Base-by-base conservation (phyloP, 92 coral and sea anemone genomes). In the Desmophyllum pertusum region DNA sequence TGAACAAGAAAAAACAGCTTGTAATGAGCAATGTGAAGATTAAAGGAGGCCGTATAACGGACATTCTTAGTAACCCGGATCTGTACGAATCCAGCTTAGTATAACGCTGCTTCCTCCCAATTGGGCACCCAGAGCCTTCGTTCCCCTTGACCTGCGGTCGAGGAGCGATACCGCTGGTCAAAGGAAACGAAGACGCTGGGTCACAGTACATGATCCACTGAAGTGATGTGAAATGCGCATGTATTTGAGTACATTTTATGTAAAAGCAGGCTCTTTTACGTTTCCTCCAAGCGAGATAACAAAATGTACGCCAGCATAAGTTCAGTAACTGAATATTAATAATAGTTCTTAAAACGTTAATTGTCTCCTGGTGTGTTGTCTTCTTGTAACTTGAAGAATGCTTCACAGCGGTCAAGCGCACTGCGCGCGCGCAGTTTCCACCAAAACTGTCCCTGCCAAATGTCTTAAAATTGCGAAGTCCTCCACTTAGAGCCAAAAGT, bases 31-130 rank as follows among this genome's bases (percentile, higher is more conserved):
- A 53, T 10, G 75, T 78, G 11, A 84, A 89, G 62, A 35, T 82
- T 42, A 73, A 30, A 21, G 93, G 88, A 10, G 86, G 52, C 57
- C 90, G 85, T 43, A 73, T 93, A 65, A 72, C 87, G 38, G 87
- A 91, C 41, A 76, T 91, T 40, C 83, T 91, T 6, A 83, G 85
- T 29, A 91, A 91, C 67, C 68, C 91, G 45, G 92, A 88, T 79
- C 83, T 88, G 31, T 91, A 81, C 84, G 94, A 93, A 70, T 84
- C 97, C 17, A 93, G 94, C 84, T 86, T 93, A 68, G 97, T 93
- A 25, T 80, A 70, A 69, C 38, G 42, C 75, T 19, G 29, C 18
- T 41, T 70, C 52, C 33, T 40, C 4, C 2, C 75, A 8, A 59
- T 59, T 33, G 25, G 25, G 65, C 0, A 38, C 73, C 42, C 42